Conservation (phyloP, 1,140 invertebrate species). For the Gonioctena quinquepunctata region DNA sequence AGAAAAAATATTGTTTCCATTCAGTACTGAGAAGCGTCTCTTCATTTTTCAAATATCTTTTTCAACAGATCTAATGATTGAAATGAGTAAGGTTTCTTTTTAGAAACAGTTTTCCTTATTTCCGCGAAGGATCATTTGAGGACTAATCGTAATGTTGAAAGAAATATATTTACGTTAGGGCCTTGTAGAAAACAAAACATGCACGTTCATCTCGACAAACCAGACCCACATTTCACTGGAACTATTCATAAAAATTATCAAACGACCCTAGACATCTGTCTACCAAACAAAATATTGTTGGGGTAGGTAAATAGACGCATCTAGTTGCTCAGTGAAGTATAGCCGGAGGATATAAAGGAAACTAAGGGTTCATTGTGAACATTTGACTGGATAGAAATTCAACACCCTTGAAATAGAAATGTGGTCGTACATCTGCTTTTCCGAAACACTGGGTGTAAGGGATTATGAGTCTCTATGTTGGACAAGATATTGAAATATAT, state of each 20-base stretch:
- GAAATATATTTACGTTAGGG: too few relatives aligned
- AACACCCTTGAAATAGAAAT: slow-evolving; percentile 8
- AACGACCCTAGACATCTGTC: slow-evolving; percentile 15
- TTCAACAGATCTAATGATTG: too few relatives aligned
- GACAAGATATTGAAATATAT: too few relatives aligned
- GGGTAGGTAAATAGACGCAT: slow-evolving; percentile 9
- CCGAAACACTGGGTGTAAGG: not conserved
- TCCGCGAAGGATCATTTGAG: too few relatives aligned
- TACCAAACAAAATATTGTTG: slow-evolving; percentile 6
- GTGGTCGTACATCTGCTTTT: slow-evolving; percentile 1
- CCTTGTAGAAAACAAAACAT: too few relatives aligned
- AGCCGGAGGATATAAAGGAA: not conserved
- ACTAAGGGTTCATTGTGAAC: not conserved
- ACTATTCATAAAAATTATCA: slow-evolving; percentile 2
- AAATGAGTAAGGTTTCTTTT: too few relatives aligned
- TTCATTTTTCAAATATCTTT: too few relatives aligned
- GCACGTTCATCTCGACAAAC: not conserved
- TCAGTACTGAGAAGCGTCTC: too few relatives aligned
- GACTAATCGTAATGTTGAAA: too few relatives aligned
- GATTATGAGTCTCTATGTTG: not conserved
- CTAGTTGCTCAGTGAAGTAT: not conserved
- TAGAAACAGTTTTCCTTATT: too few relatives aligned
- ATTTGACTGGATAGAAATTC: not conserved
- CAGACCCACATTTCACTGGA: not conserved
- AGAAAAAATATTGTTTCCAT: too few relatives aligned